phyloP scores from a whole-genome alignment of 2,797 vertebrate genomes.

The Bradypus variegatus region DNA sequence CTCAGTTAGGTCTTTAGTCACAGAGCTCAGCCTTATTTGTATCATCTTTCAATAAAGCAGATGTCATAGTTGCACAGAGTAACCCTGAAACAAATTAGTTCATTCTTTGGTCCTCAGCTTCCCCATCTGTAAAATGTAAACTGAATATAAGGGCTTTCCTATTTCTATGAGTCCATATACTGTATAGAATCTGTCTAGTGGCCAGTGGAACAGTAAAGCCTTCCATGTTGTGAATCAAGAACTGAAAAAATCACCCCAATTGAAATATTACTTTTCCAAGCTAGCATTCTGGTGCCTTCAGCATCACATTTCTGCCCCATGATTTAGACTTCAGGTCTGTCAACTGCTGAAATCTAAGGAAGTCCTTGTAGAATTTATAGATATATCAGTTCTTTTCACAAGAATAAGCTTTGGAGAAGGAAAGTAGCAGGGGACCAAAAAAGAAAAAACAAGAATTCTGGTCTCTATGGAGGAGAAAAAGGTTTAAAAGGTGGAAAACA shows the following conservation, averaged over 20 bases:
- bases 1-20: neutral
- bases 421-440: neutral
- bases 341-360: neutral
- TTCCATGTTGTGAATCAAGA: neutral
- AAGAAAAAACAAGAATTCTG: neutral
- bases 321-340: neutral
- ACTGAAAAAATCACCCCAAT: neutral
- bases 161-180: neutral
- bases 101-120: neutral
- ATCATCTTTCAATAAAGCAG: neutral
- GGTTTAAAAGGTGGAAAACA: neutral
- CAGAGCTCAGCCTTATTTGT: neutral
- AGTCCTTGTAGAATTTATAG: neutral
- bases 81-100: neutral
- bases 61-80: neutral
- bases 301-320: neutral
- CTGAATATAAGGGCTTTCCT: neutral
- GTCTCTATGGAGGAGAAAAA: neutral
- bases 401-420: neutral
- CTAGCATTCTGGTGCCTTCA: neutral
- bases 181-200: neutral
- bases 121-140: neutral
- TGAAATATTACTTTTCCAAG: constrained; percentile 8
- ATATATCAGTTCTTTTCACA: neutral
- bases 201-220: neutral